phyloP scores from a whole-genome alignment of 2,888 invertebrate genomes.

The Ophraella communa region DNA sequence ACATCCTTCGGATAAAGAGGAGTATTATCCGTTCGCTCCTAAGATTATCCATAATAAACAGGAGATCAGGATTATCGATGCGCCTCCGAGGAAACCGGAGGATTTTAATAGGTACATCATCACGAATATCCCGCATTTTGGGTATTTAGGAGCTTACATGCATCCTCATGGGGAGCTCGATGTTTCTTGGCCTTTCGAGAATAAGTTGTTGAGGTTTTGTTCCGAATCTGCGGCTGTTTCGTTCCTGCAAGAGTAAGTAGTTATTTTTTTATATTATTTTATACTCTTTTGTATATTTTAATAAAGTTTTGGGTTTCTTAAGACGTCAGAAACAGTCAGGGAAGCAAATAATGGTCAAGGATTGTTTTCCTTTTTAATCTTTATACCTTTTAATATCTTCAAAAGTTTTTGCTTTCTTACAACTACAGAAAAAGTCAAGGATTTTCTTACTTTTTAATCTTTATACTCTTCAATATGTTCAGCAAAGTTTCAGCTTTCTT shows the following conservation, averaged over 20 bases:
- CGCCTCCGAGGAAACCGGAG: constrained; percentile 32
- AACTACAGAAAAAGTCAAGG: too few species aligned
- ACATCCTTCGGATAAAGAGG: neutral
- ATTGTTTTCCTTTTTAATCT: too few species aligned
- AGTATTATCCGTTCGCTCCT: neutral
- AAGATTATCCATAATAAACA: constrained; percentile 29
- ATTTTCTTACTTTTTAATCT: too few species aligned
- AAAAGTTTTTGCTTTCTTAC: too few species aligned
- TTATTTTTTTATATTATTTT: neutral
- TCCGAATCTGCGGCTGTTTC: constrained; percentile 35
- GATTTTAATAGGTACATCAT: constrained; percentile 47
- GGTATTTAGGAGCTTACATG: constrained; percentile 48
- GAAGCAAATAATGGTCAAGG: too few species aligned
- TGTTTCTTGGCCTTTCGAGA: constrained; percentile 49
- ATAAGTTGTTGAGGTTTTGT: constrained; percentile 46
- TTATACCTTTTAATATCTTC: too few species aligned
- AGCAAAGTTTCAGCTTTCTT: too few species aligned
- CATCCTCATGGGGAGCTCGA: constrained; percentile 40
- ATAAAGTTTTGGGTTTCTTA: too few species aligned
- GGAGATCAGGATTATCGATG: constrained; percentile 31
- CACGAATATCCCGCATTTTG: constrained; percentile 51
- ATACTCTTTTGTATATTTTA: neutral
- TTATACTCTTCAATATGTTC: too few species aligned
- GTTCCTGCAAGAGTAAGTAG: constrained; percentile 45
- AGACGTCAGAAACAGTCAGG: too few species aligned